phyloP scores from a whole-genome alignment of 2,888 invertebrate genomes.

The Leucozona laternaria region DNA sequence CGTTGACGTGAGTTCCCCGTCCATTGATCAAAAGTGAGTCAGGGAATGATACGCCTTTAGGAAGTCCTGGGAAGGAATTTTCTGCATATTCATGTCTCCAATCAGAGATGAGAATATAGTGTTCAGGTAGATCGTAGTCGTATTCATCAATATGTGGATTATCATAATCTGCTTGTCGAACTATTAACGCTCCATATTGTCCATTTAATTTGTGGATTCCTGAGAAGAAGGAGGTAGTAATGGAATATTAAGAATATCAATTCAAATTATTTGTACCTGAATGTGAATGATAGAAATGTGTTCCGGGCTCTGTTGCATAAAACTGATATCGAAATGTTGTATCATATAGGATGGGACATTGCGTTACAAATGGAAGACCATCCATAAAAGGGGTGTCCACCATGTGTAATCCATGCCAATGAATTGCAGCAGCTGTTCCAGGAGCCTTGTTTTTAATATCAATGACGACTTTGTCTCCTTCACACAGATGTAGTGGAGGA shows the following conservation, averaged over 20 bases:
- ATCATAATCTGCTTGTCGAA: slow-evolving; percentile 86
- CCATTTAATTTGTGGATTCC: slow-evolving; percentile 92
- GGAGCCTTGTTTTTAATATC: slow-evolving; percentile 90
- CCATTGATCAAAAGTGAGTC: slow-evolving; percentile 80
- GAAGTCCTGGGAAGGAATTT: slow-evolving; percentile 79
- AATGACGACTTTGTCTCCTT: slow-evolving; percentile 90
- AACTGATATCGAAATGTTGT: slow-evolving; percentile 89
- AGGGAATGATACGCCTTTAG: slow-evolving; percentile 76
- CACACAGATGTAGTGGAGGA: slow-evolving; percentile 88
- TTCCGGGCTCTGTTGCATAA: slow-evolving; percentile 89
- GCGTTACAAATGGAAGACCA: slow-evolving; percentile 92
- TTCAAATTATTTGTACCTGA: no score
- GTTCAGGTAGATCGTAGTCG: slow-evolving; percentile 89
- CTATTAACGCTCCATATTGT: slow-evolving; percentile 89
- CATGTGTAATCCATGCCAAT: slow-evolving; percentile 95
- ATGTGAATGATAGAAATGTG: slow-evolving; percentile 89
- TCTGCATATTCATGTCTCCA: slow-evolving; percentile 89
- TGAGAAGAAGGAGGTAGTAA: slow-evolving; percentile 67
- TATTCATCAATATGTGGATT: slow-evolving; percentile 87
- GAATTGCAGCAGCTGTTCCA: slow-evolving; percentile 91
- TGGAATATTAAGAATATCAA: no score
- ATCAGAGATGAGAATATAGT: slow-evolving; percentile 90
- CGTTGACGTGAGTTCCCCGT: slow-evolving; percentile 77
- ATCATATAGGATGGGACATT: slow-evolving; percentile 91
- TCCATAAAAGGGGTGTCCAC: slow-evolving; percentile 91